Percentiles rank a stretch among this genome's conserved stretches.
Evolutionary conservation across 1,140 invertebrate species (phyloP).

Genomic region (Cyclargus thomasi): DNA sequence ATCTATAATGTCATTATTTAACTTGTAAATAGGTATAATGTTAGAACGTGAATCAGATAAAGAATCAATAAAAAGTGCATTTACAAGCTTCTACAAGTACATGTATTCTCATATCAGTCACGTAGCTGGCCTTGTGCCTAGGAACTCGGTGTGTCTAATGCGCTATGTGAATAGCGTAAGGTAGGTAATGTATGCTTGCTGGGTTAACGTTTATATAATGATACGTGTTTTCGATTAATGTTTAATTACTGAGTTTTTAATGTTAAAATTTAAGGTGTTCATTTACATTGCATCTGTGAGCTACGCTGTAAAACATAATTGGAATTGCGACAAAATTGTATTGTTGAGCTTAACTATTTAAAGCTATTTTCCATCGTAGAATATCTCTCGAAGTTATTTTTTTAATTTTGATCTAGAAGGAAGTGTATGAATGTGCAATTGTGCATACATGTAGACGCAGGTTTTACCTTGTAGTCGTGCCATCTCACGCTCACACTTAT

Average conservation of each 20-base stretch:
- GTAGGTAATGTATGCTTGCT: background rate
- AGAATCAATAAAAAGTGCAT: constrained; percentile 1
- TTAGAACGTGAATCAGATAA: background rate
- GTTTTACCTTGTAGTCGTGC: background rate
- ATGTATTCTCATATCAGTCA: background rate
- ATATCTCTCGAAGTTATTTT: too few species aligned
- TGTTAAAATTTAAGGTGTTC: background rate
- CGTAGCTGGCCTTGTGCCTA: background rate
- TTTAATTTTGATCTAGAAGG: too few species aligned
- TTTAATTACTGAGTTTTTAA: background rate
- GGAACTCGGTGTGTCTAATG: background rate
- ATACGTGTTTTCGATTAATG: background rate
- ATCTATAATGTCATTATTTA: background rate
- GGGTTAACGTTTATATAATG: background rate
- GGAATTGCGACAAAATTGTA: too few species aligned
- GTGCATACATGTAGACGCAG: too few species aligned
- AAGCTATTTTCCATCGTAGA: too few species aligned
- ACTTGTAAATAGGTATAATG: background rate
- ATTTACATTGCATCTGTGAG: too few species aligned
- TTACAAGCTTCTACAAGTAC: background rate
- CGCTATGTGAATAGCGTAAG: background rate
- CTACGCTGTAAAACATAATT: too few species aligned
- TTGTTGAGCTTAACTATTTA: too few species aligned
- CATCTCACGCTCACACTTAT: background rate
- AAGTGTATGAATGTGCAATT: background rate